Percentiles rank a stretch among this genome's conserved stretches.
Evolutionary conservation across 2,888 invertebrate genomes (phyloP).

Genomic region (Pherbina coryleti): DNA sequence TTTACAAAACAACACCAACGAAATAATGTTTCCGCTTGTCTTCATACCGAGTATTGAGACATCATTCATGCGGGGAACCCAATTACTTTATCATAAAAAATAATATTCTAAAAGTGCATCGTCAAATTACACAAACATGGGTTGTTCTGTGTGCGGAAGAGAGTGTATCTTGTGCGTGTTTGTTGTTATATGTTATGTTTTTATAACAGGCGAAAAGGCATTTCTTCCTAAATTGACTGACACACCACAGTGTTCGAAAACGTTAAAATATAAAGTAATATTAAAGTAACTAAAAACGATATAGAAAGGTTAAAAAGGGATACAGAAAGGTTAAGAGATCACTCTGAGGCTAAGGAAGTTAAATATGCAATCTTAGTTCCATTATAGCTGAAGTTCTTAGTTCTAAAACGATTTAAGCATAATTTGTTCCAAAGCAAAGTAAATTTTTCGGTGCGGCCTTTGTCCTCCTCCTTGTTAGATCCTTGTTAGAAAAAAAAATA

Average conservation of each 20-base stretch:
- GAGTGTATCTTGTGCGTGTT: conserved; percentile 56
- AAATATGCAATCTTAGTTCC: background rate
- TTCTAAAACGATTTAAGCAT: too few species aligned
- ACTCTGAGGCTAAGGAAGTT: too few species aligned
- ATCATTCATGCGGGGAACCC: conserved; percentile 52
- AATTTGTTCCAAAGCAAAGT: too few species aligned
- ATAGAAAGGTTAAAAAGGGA: background rate
- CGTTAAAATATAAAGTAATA: background rate
- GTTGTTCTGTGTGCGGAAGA: background rate
- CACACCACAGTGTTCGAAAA: conserved; percentile 15
- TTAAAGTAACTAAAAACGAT: background rate
- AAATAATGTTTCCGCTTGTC: conserved; percentile 59
- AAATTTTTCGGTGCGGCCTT: too few species aligned
- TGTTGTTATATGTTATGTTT: conserved; percentile 55
- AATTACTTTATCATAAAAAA: conserved; percentile 67
- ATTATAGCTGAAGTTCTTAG: too few species aligned
- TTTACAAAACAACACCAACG: conserved; percentile 42
- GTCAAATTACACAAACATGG: conserved; percentile 61
- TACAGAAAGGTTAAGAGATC: background rate
- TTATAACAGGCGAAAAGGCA: conserved; percentile 19
- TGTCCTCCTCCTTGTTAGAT: too few species aligned
- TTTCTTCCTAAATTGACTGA: background rate
- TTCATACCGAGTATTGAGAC: conserved; percentile 45
- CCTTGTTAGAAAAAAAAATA: too few species aligned
- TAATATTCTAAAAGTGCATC: conserved; percentile 59